Base-by-base conservation (phyloP, 2,113 vertebrate species). In the Burhinus bistriatus region DNA sequence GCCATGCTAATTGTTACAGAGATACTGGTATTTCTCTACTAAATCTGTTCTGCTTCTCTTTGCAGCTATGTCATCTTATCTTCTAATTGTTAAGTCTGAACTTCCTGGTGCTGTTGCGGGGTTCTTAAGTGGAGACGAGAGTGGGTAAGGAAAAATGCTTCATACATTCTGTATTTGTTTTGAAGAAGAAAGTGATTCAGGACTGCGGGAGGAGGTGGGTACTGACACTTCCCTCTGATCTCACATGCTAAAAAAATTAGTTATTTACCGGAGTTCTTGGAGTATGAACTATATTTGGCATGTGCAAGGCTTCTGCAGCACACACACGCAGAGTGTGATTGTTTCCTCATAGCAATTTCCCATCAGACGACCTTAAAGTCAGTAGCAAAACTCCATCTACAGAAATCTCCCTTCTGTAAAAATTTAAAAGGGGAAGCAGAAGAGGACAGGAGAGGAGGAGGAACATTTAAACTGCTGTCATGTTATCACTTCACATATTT, bases 21-120 rank as follows among this genome's bases (percentile, higher is more conserved):
- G 68, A 44, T 89, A 32, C 8, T 68, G 93, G 21, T 86, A 58
- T 71, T 97, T 70, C 92, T 79, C 90, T 83, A 82, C 87, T 93
- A 62, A 98, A 95, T 95, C 90, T 97, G 68, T 93, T 95, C 96
- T 97, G 85, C 75, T 89, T 95, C 70, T 93, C 40, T 96, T 97
- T 97, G 81, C 98, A 99, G 99, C 99, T 65, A 99, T 99, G 99
- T 98, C 99, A 32, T 99, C 99, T 69, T 99, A 99, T 93, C 98
- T 99, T 97, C 98, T 99, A 94, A 99, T 99, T 98, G 97, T 99
- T 91, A 99, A 99, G 97, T 98, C 98, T 16, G 99, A 99, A 97
- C 98, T 99, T 97, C 99, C 99, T 94, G 98, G 98, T 57, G 97
- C 99, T 95, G 98, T 99, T 94, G 96, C 95, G 10, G 98, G 98